Base-by-base conservation (phyloP, 2,113 vertebrate species). In the Typhlomys cinereus region DNA sequence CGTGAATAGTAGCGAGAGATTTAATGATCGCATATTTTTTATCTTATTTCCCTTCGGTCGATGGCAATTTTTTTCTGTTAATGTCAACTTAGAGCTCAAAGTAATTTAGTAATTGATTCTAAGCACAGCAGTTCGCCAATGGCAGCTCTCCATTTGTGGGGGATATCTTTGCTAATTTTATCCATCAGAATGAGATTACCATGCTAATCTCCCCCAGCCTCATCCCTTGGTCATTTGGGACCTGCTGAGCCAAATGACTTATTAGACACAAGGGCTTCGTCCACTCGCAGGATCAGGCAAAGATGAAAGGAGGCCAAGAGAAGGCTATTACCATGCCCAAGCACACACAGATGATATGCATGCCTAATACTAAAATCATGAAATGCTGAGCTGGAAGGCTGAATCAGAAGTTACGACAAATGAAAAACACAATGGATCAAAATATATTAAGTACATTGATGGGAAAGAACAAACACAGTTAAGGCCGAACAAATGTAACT, bases 101-200 rank as follows among this genome's bases (percentile, higher is more conserved):
- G 99, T 99, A 99, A 99, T 99, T 99, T 99, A 99, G 99, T 99
- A 99, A 99, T 99, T 99, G 99, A 99, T 99, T 99, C 99, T 98
- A 98, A 98, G 98, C 98, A 98, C 98, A 98, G 98, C 98, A 97
- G 98, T 98, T 98, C 97, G 97, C 98, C 97, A 99, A 98, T 99
- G 98, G 98, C 98, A 98, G 98, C 97, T 98, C 97, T 98, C 98
- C 98, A 98, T 99, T 97, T 95, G 98, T 98, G 98, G 98, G 99
- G 99, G 99, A 99, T 99, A 99, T 99, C 98, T 99, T 99, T 99
- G 99, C 99, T 99, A 99, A 99, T 99, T 99, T 99, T 98, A 99
- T 99, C 98, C 99, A 98, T 98, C 97, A 98, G 98, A 99, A 99
- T 99, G 98, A 99, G 99, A 99, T 99, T 99, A 99, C 98, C 99